These are phyloP conservation scores for Phylloscopus trochiloides DNA, from an alignment of 2,113 vertebrate genomes.

Conservation along the genomic window DNA sequence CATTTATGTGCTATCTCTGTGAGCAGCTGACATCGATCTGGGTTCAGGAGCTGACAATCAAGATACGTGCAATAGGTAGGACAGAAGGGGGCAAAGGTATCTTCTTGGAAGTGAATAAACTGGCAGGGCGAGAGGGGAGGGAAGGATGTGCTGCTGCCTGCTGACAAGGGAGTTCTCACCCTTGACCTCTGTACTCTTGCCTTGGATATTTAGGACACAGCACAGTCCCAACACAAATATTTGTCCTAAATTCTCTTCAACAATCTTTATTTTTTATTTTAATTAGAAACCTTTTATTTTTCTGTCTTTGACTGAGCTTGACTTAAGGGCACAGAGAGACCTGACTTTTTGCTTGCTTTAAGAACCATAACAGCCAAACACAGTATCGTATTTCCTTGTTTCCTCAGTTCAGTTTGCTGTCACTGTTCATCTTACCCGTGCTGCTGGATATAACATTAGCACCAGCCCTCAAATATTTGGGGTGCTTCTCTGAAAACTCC, in stretches of 20 bases:
- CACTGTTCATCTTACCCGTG: not conserved
- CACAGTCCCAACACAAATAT: slow-evolving; percentile 27
- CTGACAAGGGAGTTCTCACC: slow-evolving; percentile 9
- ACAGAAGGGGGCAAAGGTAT: slow-evolving; percentile 15
- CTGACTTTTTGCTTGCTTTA: not conserved
- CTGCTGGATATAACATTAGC: not conserved
- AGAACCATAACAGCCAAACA: not conserved
- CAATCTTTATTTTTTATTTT: slow-evolving; percentile 6
- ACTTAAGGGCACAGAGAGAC: not conserved
- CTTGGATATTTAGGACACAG: not conserved
- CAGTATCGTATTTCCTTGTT: not conserved
- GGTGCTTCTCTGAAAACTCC: not conserved
- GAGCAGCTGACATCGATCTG: not conserved
- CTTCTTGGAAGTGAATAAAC: not conserved
- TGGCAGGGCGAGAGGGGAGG: not conserved
- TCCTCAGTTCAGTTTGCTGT: not conserved
- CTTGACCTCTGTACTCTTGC: slow-evolving; percentile 32
- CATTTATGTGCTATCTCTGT: not conserved
- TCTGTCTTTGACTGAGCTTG: not conserved
- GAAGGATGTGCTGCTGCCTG: not conserved
- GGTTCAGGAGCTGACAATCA: not conserved
- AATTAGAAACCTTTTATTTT: not conserved
- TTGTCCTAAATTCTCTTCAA: slow-evolving; percentile 16
- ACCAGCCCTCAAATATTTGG: not conserved
- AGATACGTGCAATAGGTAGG: not conserved